Percentiles rank a stretch among this genome's conserved stretches.
Evolutionary conservation across 2,113 vertebrate genomes (phyloP).

Genomic region (Carettochelys insculpta): DNA sequence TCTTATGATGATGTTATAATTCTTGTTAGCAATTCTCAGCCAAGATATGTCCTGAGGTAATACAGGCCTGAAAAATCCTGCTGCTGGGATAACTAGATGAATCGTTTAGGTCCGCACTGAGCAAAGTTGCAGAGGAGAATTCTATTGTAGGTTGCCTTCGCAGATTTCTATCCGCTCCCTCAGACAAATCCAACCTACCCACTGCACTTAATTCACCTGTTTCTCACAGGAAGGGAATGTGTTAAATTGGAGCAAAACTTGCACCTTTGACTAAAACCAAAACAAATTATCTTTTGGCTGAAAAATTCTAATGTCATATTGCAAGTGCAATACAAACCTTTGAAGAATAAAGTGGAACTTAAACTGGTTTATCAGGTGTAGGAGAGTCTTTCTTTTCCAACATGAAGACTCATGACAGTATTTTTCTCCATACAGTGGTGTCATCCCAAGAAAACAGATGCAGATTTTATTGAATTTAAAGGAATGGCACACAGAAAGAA

Average conservation of each 20-base stretch:
- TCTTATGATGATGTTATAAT: no score
- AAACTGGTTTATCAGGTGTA: not conserved
- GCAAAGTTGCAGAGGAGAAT: not conserved
- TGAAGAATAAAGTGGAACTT: not conserved
- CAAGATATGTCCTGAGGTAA: not conserved
- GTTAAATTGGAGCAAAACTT: not conserved
- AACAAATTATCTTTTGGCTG: no score
- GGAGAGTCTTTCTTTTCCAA: not conserved
- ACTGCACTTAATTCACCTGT: not conserved
- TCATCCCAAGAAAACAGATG: not conserved
- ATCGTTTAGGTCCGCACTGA: not conserved
- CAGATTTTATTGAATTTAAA: not conserved
- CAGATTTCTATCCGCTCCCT: not conserved
- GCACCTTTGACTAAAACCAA: not conserved
- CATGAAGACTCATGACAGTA: not conserved
- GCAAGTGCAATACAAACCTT: not conserved
- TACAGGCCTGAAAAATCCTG: not conserved
- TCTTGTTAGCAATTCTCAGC: accelerated
- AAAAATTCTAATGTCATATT: no score
- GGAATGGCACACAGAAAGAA: not conserved
- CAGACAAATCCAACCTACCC: not conserved
- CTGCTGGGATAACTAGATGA: not conserved
- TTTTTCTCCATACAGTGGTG: constrained; percentile 1
- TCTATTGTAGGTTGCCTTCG: accelerated
- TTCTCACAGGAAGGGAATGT: not conserved